Conservation (phyloP, 2,113 vertebrate genomes). For the Pionites leucogaster region DNA sequence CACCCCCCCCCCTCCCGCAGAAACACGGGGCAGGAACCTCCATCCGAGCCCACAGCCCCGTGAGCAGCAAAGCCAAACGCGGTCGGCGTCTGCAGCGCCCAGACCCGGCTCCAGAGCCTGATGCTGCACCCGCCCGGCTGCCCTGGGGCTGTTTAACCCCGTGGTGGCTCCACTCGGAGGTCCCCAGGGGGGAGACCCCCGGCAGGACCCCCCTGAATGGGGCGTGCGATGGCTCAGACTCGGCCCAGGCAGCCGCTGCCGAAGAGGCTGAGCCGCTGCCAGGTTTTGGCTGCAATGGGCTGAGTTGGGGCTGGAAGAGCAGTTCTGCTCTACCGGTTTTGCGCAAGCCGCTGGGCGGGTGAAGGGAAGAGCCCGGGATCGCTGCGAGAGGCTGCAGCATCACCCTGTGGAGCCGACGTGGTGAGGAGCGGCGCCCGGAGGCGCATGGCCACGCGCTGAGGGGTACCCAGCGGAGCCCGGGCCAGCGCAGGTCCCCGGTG, state of each 20-base stretch:
- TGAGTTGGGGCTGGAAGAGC: not conserved
- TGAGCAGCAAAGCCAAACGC: accelerated
- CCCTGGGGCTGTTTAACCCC: accelerated
- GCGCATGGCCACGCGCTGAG: accelerated
- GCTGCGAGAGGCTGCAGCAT: not conserved
- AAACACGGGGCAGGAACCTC: accelerated
- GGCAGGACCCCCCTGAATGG: not conserved
- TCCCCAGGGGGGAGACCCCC: not conserved
- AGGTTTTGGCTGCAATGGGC: not conserved
- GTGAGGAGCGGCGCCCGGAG: not conserved
- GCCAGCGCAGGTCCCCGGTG: accelerated
- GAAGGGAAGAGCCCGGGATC: not conserved
- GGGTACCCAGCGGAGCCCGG: accelerated
- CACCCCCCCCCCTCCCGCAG: accelerated
- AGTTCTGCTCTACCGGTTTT: not conserved
- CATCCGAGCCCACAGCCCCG: accelerated
- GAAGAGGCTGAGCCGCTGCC: not conserved
- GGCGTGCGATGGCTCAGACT: not conserved
- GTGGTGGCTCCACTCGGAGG: accelerated
- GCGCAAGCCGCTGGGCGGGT: not conserved
- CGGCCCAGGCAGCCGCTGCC: not conserved
- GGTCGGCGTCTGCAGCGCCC: not conserved
- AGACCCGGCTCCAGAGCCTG: not conserved
- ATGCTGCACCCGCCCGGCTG: not conserved
- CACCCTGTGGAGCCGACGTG: accelerated